Percentiles rank a stretch among this genome's conserved stretches.
phyloP scores from a whole-genome alignment of 2,113 vertebrate species.

The Notechis scutatus region DNA sequence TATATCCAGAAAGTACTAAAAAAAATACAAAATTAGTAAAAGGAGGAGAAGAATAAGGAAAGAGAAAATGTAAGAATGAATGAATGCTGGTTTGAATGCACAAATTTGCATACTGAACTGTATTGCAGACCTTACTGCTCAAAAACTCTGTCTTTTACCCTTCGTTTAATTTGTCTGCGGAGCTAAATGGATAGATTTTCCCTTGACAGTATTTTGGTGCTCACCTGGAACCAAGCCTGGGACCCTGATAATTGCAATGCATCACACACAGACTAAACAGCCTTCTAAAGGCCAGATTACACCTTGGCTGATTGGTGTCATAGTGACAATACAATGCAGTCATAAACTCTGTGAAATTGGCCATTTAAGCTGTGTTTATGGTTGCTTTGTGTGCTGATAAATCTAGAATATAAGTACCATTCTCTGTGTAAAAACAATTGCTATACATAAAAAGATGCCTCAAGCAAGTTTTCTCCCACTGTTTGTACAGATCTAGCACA shows the following conservation, averaged over 20 bases:
- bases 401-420: constrained; percentile 23
- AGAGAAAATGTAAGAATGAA: not conserved
- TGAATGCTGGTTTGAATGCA: not conserved
- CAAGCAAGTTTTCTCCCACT: not conserved
- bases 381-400: constrained; percentile 30
- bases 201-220: constrained; percentile 24
- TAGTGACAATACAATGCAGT: not conserved
- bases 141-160: constrained; percentile 7
- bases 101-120: constrained; percentile 13
- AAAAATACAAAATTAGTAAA: not conserved
- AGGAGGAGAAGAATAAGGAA: not conserved
- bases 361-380: constrained; percentile 31
- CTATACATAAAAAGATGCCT: constrained; percentile 9
- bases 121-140: not conserved
- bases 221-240: constrained; percentile 33
- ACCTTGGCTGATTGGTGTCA: constrained; percentile 4
- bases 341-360: constrained; percentile 6
- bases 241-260: constrained; percentile 15
- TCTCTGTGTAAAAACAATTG: constrained; percentile 19
- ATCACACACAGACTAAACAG: not conserved
- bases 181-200: constrained; percentile 9
- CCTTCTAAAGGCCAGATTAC: not conserved
- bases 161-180: constrained; percentile 5
- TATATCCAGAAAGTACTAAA: not conserved
- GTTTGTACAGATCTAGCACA: constrained; percentile 20